These are phyloP conservation scores for Dermolepida albohirtum DNA, from an alignment of 2,888 invertebrate species.

Conservation along the genomic window DNA sequence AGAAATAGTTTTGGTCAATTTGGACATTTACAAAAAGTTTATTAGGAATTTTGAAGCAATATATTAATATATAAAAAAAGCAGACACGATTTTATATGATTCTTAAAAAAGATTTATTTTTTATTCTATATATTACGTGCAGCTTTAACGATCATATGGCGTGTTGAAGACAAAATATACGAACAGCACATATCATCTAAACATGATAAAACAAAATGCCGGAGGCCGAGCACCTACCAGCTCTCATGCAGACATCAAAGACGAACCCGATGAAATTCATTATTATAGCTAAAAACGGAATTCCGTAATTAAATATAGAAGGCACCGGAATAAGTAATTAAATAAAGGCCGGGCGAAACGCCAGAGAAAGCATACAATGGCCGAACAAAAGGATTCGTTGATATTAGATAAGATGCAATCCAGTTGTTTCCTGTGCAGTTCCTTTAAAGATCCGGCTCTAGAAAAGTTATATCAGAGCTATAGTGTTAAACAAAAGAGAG, in stretches of 20 bases:
- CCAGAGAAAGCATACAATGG: constrained; percentile 49
- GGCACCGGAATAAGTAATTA: constrained; percentile 11
- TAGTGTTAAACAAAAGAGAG: constrained; percentile 77
- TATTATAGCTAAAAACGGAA: constrained; percentile 19
- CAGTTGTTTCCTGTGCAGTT: constrained; percentile 57
- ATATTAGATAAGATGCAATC: constrained; percentile 58
- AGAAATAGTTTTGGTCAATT: no score
- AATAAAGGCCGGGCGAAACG: not conserved
- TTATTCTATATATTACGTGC: not conserved
- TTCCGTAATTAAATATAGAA: constrained; percentile 26
- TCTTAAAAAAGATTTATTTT: not conserved
- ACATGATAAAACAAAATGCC: constrained; percentile 11
- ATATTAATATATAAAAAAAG: not conserved
- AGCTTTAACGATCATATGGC: not conserved
- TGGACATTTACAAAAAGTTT: no score
- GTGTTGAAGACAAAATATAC: not conserved
- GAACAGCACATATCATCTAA: not conserved
- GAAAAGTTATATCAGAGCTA: constrained; percentile 80
- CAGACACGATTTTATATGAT: not conserved
- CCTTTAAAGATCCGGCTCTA: constrained; percentile 73
- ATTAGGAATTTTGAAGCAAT: not conserved
- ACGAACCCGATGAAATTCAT: constrained; percentile 24
- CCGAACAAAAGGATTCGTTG: constrained; percentile 57
- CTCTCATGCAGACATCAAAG: constrained; percentile 11
- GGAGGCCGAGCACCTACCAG: not conserved